phyloP scores from a whole-genome alignment of 2,888 invertebrate species.

The Melieria omissa region DNA sequence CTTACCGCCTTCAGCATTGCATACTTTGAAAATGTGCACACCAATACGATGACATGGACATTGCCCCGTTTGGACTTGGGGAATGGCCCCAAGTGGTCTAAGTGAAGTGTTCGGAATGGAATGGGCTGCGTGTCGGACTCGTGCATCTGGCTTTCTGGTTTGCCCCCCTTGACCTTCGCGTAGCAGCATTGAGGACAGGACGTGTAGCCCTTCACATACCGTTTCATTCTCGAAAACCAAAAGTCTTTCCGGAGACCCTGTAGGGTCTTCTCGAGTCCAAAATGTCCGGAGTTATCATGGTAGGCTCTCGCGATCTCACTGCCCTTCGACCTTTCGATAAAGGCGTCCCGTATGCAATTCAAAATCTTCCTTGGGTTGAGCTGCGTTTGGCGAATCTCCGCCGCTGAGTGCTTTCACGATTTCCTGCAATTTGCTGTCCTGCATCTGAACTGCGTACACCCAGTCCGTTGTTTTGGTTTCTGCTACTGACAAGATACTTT shows the following conservation, averaged over 20 bases:
- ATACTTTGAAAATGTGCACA: conserved; percentile 42
- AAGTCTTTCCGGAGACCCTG: conserved; percentile 47
- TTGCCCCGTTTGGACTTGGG: conserved; percentile 40
- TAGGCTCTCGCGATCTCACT: conserved; percentile 21
- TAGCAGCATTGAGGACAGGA: conserved; percentile 62
- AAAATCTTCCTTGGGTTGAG: neutral
- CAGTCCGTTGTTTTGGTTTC: neutral
- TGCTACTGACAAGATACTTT: neutral
- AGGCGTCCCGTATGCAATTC: neutral
- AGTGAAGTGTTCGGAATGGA: conserved; percentile 7
- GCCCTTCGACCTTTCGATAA: neutral
- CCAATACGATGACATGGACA: conserved; percentile 36
- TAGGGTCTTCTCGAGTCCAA: conserved; percentile 22
- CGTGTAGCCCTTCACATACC: conserved; percentile 59
- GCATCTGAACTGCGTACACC: neutral
- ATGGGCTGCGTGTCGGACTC: neutral
- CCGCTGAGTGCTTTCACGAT: neutral
- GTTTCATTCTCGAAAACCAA: conserved; percentile 62
- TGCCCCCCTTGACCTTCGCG: conserved; percentile 45
- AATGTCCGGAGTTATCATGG: conserved; percentile 14
- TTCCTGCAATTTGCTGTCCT: neutral
- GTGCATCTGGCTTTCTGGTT: neutral
- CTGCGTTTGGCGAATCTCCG: neutral
- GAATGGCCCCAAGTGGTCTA: conserved; percentile 44
- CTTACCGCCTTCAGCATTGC: conserved; percentile 40